Base-by-base conservation (phyloP, 2,888 invertebrate species). In the Clanis bilineata region DNA sequence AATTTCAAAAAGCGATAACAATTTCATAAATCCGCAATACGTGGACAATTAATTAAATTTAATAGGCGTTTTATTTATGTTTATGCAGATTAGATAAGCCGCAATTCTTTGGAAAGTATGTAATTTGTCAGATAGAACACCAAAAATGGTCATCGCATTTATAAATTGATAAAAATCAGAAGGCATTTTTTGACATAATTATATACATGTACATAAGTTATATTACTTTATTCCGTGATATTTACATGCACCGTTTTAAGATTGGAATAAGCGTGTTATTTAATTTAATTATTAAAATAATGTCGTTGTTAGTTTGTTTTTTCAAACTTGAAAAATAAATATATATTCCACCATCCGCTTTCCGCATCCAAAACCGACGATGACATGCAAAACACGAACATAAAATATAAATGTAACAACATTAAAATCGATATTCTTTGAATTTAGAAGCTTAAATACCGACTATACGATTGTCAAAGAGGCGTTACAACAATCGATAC, bases 401-500 rank as follows among this genome's bases (percentile, higher is more conserved):
- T n/a, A n/a, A n/a, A n/a, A n/a, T n/a, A n/a, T n/a, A n/a, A n/a
- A n/a, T n/a, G n/a, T n/a, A n/a, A n/a, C n/a, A n/a, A n/a, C n/a
- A n/a, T n/a, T n/a, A n/a, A n/a, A n/a, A n/a, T n/a, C n/a, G 4
- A 28, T 28, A 28, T 28, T 28, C 3, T 28, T 3, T 38, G 1
- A 1, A n/a, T 38, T 41, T 41, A 41, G 15, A 41, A 5, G 7
- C 18, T 6, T 41, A 41, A 41, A 41, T 41, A 41, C 15, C 39
- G 5, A 41, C 18, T 41, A 39, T 18, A 6, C 18, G 7, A 15
- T 18, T 18, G 41, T 41, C 6, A 6, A 41, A 32, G 32, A 18
- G 51, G 51, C 51, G 32, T 28, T 32, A 4, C 56, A 69, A 78
- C 76, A 76, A 77, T 76, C 65, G 62, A 47, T 64, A 67, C 67